These are phyloP conservation scores for Patella ulyssiponensis DNA, from an alignment of 2,888 invertebrate species.

Conservation along the genomic window DNA sequence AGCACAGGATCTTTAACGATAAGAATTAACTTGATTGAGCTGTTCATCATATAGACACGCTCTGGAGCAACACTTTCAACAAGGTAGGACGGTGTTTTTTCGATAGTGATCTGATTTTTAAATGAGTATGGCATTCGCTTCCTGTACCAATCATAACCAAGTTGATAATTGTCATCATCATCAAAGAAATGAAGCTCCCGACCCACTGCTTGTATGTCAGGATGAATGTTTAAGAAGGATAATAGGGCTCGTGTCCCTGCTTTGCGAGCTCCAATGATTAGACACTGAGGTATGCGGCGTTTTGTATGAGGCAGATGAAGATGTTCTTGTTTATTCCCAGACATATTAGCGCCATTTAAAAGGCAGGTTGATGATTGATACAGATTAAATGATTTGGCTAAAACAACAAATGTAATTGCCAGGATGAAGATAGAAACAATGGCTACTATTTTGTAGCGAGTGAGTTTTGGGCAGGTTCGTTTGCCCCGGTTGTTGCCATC, in stretches of 20 bases:
- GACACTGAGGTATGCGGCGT: slow-evolving; percentile 68
- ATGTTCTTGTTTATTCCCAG: neutral
- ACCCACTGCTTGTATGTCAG: slow-evolving; percentile 89
- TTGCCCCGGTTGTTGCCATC: neutral
- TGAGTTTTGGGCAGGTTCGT: slow-evolving; percentile 22
- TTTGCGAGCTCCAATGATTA: slow-evolving; percentile 71
- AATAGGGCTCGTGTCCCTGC: slow-evolving; percentile 71
- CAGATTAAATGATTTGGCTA: neutral
- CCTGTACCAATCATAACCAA: slow-evolving; percentile 92
- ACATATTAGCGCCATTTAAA: too few relatives aligned
- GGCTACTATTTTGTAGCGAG: slow-evolving; percentile 14
- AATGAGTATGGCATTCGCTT: slow-evolving; percentile 92
- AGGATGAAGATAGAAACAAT: slow-evolving; percentile 15
- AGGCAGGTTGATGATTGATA: too few relatives aligned
- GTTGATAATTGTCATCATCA: slow-evolving; percentile 83
- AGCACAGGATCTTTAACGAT: slow-evolving; percentile 96
- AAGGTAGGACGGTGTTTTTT: slow-evolving; percentile 98
- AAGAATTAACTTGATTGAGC: slow-evolving; percentile 86
- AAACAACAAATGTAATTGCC: slow-evolving; percentile 16
- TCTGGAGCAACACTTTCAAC: slow-evolving; percentile 94
- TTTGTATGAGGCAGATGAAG: slow-evolving; percentile 43
- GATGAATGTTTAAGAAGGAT: slow-evolving; percentile 66
- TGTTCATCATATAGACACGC: slow-evolving; percentile 93
- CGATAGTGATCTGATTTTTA: slow-evolving; percentile 92
- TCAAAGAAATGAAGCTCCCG: slow-evolving; percentile 99